phyloP scores from a whole-genome alignment of 1,140 invertebrate genomes.

The Penaeus vannamei region DNA sequence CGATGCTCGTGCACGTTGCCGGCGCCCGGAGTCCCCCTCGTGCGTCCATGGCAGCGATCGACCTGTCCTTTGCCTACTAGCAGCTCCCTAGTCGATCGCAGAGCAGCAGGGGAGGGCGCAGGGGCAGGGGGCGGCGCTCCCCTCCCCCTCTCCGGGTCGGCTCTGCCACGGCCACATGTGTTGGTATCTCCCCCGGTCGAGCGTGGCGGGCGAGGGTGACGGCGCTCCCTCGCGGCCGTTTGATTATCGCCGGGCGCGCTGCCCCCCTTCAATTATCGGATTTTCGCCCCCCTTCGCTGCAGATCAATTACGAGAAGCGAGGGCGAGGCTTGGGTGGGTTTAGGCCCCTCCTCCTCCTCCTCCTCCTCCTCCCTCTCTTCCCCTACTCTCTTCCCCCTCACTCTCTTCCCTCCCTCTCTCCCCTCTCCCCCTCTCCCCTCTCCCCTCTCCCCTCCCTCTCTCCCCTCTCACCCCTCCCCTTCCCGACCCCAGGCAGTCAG shows the following conservation, averaged over 20 bases:
- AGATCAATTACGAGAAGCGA: conserved; percentile 47
- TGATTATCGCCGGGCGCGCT: conserved; percentile 47
- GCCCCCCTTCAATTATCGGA: conserved; percentile 62
- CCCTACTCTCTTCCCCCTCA: background rate
- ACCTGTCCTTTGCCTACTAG: no score
- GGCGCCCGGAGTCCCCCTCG: no score
- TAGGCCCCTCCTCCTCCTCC: background rate
- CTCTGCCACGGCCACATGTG: conserved; percentile 5
- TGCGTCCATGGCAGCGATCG: no score
- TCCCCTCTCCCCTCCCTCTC: background rate
- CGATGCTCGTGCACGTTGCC: no score
- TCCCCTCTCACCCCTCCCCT: background rate
- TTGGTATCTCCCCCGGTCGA: background rate
- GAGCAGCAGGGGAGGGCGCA: no score
- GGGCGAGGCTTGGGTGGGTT: background rate
- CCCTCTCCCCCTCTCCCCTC: background rate
- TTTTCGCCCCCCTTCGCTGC: conserved; percentile 56
- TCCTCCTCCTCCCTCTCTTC: background rate
- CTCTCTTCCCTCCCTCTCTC: background rate
- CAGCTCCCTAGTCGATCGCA: no score
- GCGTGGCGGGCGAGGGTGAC: background rate
- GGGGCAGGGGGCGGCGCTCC: no score
- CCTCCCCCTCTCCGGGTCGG: background rate
- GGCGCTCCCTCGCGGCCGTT: conserved; percentile 42
- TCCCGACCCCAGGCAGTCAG: background rate